Evolutionary conservation across 2,113 vertebrate genomes (phyloP).

Genomic region (Gasterosteus aculeatus): DNA sequence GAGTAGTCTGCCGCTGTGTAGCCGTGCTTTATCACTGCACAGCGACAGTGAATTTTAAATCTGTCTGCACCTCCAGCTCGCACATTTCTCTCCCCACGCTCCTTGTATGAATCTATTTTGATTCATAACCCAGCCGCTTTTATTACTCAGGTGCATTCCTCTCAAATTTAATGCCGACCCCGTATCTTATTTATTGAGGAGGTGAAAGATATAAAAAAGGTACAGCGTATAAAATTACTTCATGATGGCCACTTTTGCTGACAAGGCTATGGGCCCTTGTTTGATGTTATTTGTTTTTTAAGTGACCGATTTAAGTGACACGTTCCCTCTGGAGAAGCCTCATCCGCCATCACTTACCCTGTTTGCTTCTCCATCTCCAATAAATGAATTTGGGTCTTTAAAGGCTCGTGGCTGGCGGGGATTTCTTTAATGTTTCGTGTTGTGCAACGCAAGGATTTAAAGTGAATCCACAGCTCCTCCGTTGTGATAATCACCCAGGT

Average conservation of each 20-base stretch:
- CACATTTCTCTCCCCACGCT: slow-evolving; percentile 48
- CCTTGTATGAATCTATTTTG: slow-evolving; percentile 53
- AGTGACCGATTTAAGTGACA: slow-evolving; percentile 68
- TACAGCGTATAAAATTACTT: slow-evolving; percentile 58
- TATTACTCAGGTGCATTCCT: slow-evolving; percentile 63
- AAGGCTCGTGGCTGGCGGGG: neutral
- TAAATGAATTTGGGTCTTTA: neutral
- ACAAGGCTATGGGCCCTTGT: slow-evolving; percentile 65
- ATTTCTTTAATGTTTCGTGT: neutral
- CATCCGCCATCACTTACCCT: slow-evolving; percentile 14
- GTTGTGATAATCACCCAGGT: slow-evolving; percentile 2
- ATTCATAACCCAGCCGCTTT: slow-evolving; percentile 67
- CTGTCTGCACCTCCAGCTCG: slow-evolving; percentile 24
- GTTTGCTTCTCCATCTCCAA: neutral
- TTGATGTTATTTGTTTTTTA: slow-evolving; percentile 71
- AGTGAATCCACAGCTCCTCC: neutral
- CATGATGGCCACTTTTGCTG: slow-evolving; percentile 70
- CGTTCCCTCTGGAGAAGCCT: slow-evolving; percentile 10
- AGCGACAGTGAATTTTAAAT: slow-evolving; percentile 65
- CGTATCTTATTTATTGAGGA: slow-evolving; percentile 70
- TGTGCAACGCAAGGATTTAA: slow-evolving; percentile 4
- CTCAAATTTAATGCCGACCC: slow-evolving; percentile 66
- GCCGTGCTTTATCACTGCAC: slow-evolving; percentile 60
- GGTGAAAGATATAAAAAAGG: slow-evolving; percentile 61
- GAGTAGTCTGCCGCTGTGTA: slow-evolving; percentile 17